phyloP scores from a whole-genome alignment of 2,797 vertebrate species.

The Cryptoblepharus egeriae region DNA sequence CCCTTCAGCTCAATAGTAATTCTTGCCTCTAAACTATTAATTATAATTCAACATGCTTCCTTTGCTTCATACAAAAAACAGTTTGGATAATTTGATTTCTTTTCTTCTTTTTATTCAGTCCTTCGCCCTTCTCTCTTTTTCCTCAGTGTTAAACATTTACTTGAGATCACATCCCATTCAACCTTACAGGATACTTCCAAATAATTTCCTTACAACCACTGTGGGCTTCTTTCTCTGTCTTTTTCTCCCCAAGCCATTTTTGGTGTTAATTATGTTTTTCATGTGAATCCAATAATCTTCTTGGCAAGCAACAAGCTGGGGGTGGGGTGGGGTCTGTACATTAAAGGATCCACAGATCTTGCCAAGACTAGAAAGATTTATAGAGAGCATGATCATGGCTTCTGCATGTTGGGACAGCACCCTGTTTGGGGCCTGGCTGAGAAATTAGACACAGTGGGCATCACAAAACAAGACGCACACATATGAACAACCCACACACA shows the following conservation, averaged over 20 bases:
- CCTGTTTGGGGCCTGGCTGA: slow-evolving; percentile 19
- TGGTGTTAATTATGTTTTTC: slow-evolving; percentile 46
- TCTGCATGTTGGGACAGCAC: slow-evolving; percentile 20
- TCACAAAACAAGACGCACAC: neutral
- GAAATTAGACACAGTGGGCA: neutral
- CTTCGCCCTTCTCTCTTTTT: neutral
- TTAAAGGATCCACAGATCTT: slow-evolving; percentile 28
- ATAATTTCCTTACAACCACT: slow-evolving; percentile 21
- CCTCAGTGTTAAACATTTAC: neutral
- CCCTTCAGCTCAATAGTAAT: neutral
- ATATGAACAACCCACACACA: neutral
- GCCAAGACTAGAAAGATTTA: slow-evolving; percentile 33
- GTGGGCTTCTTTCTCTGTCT: neutral
- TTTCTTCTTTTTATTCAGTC: neutral
- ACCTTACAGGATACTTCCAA: slow-evolving; percentile 11
- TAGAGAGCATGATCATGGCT: slow-evolving; percentile 19
- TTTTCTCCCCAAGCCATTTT: slow-evolving; percentile 35
- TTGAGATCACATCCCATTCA: slow-evolving; percentile 2
- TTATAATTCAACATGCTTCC: neutral
- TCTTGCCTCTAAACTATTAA: neutral
- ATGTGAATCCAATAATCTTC: slow-evolving; percentile 45
- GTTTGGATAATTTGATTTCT: neutral
- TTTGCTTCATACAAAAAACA: neutral
- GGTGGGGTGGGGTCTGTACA: slow-evolving; percentile 21
- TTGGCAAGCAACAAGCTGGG: slow-evolving; percentile 13